These are phyloP conservation scores for Promerops cafer DNA, from an alignment of 2,113 vertebrate species.

Conservation along the genomic window DNA sequence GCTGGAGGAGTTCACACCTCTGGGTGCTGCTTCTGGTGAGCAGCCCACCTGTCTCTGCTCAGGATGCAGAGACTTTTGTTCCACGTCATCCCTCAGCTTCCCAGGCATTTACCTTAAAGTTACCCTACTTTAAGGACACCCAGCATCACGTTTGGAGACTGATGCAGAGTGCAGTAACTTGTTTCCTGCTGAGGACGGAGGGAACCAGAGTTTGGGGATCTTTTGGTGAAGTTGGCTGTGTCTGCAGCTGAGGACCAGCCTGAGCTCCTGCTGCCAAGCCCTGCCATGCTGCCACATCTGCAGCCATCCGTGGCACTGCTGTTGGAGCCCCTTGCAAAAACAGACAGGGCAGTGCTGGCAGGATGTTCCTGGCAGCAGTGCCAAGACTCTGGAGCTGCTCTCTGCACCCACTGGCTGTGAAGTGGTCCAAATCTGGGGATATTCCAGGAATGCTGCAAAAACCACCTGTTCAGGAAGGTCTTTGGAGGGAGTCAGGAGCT, in stretches of 20 bases:
- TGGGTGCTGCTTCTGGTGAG: not conserved
- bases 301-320: not conserved
- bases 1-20: not conserved
- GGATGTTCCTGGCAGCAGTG: not conserved
- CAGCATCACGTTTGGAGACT: not conserved
- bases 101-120: not conserved
- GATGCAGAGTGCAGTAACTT: not conserved
- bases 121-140: fast-evolving
- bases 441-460: not conserved
- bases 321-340: not conserved
- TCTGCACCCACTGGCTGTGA: not conserved
- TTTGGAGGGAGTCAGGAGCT: not conserved
- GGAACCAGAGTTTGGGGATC: not conserved
- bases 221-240: not conserved
- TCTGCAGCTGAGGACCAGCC: not conserved
- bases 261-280: not conserved
- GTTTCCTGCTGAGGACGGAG: not conserved
- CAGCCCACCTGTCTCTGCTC: not conserved
- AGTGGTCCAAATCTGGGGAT: not conserved
- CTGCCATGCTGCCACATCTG: not conserved
- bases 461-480: not conserved
- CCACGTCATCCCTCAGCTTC: not conserved
- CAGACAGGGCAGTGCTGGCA: not conserved
- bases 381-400: slow-evolving; percentile 2
- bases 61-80: not conserved